phyloP scores from a whole-genome alignment of 2,888 invertebrate genomes.

The Rhogogaster chlorosoma region DNA sequence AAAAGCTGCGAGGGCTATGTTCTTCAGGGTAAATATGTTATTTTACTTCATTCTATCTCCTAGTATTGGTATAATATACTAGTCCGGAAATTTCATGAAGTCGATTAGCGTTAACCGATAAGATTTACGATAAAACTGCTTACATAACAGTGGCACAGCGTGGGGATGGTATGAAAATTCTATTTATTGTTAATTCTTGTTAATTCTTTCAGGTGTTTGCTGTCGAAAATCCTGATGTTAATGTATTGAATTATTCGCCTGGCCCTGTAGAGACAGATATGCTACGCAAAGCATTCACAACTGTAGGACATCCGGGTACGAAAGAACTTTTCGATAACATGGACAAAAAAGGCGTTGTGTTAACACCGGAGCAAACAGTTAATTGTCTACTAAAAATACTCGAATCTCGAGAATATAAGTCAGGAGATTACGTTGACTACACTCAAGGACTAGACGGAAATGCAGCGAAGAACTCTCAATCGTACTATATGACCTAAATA shows the following conservation, averaged over 20 bases:
- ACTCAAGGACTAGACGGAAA: too few relatives aligned
- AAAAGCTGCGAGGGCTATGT: constrained; percentile 95
- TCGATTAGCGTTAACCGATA: not conserved
- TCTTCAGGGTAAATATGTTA: constrained; percentile 82
- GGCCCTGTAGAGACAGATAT: constrained; percentile 97
- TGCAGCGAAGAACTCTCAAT: too few relatives aligned
- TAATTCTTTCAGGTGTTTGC: constrained; percentile 81
- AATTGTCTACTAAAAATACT: too few relatives aligned
- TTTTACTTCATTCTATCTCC: not conserved
- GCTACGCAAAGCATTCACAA: constrained; percentile 84
- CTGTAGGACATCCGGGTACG: constrained; percentile 81
- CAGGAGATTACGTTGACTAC: too few relatives aligned
- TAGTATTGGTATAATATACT: constrained; percentile 52
- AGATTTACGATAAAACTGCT: not conserved
- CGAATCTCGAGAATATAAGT: too few relatives aligned
- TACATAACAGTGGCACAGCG: not conserved
- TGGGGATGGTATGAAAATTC: not conserved
- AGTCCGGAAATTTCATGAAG: constrained; percentile 52
- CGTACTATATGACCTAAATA: too few relatives aligned
- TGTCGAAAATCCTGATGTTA: constrained; percentile 86
- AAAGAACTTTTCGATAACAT: constrained; percentile 83
- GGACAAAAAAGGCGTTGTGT: too few relatives aligned
- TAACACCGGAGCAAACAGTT: too few relatives aligned
- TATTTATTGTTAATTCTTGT: not conserved
- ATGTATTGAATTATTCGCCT: constrained; percentile 94